Conservation (phyloP, 2,113 vertebrate genomes). For the Edolisoma coerulescens region DNA sequence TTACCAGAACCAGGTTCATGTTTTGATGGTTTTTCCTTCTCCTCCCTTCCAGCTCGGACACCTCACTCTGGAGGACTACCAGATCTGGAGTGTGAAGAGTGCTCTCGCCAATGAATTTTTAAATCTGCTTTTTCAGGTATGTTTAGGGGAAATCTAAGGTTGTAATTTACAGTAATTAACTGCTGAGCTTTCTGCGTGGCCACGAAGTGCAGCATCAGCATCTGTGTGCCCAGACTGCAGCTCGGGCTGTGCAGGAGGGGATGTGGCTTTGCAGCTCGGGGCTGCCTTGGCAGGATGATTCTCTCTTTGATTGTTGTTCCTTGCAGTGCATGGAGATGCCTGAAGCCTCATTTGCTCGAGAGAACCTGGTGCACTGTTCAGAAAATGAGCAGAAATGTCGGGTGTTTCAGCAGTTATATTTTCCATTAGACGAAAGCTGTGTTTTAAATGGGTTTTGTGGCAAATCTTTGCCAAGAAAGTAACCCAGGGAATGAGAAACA, state of each 20-base stretch:
- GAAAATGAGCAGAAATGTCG: neutral
- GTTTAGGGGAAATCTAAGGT: neutral
- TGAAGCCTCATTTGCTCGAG: neutral
- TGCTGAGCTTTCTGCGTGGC: neutral
- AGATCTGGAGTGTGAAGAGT: conserved; percentile 99
- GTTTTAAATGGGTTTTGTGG: neutral
- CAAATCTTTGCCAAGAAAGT: neutral
- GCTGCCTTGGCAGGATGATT: neutral
- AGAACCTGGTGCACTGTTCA: neutral
- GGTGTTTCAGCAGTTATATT: neutral
- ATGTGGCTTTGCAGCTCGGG: neutral
- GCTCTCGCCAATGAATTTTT: conserved; percentile 96
- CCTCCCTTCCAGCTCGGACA: conserved; percentile 81
- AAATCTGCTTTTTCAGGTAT: conserved; percentile 97
- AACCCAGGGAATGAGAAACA: neutral
- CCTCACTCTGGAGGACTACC: conserved; percentile 96
- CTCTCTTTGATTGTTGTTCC: neutral
- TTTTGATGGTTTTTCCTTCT: neutral
- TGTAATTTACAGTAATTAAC: neutral
- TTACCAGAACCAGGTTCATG: neutral
- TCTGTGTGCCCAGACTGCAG: neutral
- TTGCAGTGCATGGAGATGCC: neutral
- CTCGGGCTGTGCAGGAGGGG: neutral
- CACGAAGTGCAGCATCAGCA: neutral
- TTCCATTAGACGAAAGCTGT: neutral